These are phyloP conservation scores for Luperina testacea DNA, from an alignment of 2,888 invertebrate genomes.

Conservation along the genomic window DNA sequence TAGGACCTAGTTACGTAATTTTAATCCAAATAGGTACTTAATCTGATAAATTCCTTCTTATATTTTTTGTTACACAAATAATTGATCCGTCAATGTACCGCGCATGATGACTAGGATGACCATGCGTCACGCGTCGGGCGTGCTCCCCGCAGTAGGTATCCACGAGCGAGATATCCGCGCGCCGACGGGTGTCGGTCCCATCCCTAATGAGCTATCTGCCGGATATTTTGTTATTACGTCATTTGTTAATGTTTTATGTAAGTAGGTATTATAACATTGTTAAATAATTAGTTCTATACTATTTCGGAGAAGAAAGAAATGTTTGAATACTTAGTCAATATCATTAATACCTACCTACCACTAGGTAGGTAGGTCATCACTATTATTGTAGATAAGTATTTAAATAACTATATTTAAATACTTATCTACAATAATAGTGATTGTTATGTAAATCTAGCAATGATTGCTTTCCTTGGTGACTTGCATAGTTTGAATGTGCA, in stretches of 20 bases:
- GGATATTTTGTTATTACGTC: conserved; percentile 1
- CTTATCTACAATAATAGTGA: too few species aligned
- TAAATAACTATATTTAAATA: too few species aligned
- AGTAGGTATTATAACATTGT: neutral
- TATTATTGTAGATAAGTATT: too few species aligned
- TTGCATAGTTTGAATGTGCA: neutral
- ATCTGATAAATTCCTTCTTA: neutral
- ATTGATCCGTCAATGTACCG: neutral
- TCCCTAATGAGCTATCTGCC: neutral
- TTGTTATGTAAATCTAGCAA: neutral
- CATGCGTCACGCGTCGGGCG: neutral
- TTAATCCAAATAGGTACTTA: neutral
- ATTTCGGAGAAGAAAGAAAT: neutral
- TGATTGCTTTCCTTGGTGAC: neutral
- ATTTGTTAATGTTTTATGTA: conserved; percentile 9
- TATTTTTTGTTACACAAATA: neutral
- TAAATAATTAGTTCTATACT: neutral
- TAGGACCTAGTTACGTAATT: neutral
- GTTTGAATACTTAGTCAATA: neutral
- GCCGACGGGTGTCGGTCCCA: conserved; percentile 18
- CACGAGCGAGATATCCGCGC: conserved; percentile 5
- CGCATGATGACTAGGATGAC: neutral
- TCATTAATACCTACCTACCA: too few species aligned
- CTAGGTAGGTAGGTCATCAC: too few species aligned
- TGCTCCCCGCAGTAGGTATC: conserved; percentile 6